Percentiles rank a stretch among this genome's conserved stretches.
These are phyloP conservation scores for Protodeltote pygarga DNA, from an alignment of 2,888 invertebrate species.

Conservation along the genomic window DNA sequence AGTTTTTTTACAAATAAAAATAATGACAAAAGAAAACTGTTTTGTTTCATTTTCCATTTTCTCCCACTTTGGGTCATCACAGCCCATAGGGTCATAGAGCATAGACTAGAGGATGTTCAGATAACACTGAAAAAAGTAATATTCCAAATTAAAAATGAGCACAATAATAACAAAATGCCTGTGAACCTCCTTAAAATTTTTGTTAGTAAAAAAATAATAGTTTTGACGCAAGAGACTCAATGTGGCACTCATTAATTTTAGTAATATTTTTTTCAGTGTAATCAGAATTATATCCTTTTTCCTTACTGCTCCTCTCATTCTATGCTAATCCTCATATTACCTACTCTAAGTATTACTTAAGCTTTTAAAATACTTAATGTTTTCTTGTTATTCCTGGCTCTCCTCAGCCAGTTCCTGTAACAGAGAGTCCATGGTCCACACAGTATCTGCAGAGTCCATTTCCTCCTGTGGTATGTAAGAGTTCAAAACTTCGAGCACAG, in stretches of 20 bases:
- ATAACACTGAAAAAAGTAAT: too few species aligned
- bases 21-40: conserved; percentile 7
- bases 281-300: too few species aligned
- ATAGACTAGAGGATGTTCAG: too few species aligned
- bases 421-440: conserved; percentile 80
- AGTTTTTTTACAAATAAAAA: conserved; percentile 49
- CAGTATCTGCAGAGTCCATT: conserved; percentile 71
- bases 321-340: too few species aligned
- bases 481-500: conserved; percentile 71
- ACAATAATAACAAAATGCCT: too few species aligned
- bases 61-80: background rate
- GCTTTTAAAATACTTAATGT: background rate
- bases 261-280: too few species aligned
- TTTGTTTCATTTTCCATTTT: background rate
- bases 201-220: too few species aligned
- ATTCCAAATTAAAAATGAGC: too few species aligned
- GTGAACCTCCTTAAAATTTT: too few species aligned
- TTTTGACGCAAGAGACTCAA: too few species aligned
- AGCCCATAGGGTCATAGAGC: background rate
- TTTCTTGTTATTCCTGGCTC: conserved; percentile 41
- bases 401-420: conserved; percentile 75
- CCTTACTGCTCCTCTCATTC: too few species aligned
- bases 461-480: conserved; percentile 74
- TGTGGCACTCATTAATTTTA: too few species aligned
- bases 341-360: background rate